These are phyloP conservation scores for Psilanteris sp. DNA, from an alignment of 1,140 invertebrate species.

Conservation along the genomic window DNA sequence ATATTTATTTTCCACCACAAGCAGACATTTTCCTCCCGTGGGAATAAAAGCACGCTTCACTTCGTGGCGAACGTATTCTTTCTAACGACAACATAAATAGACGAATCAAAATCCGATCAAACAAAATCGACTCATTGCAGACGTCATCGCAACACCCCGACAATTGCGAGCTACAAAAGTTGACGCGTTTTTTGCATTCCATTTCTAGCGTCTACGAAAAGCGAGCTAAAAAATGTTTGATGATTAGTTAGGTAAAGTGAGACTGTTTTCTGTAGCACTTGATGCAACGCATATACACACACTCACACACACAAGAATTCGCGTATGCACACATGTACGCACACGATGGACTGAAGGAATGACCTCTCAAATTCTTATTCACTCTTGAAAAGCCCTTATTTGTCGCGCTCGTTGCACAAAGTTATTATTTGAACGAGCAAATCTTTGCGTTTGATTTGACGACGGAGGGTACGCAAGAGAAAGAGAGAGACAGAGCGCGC, in stretches of 20 bases:
- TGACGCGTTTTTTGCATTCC: neutral
- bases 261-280: constrained; percentile 15
- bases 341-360: constrained; percentile 23
- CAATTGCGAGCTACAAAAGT: constrained; percentile 4
- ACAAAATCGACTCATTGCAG: no score
- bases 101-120: no score
- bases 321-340: neutral
- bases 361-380: constrained; percentile 61
- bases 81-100: no score
- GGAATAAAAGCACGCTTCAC: no score
- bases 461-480: constrained; percentile 50
- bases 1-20: no score
- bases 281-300: constrained; percentile 6
- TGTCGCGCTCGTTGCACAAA: constrained; percentile 65
- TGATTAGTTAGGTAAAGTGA: constrained; percentile 10
- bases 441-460: constrained; percentile 74
- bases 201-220: neutral
- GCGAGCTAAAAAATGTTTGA: constrained; percentile 19
- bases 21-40: no score
- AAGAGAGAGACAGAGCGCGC: constrained; percentile 37
- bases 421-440: constrained; percentile 74
- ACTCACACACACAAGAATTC: no score
- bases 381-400: constrained; percentile 59
- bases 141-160: no score
- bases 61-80: no score